Percentiles rank a stretch among this genome's conserved stretches.
phyloP scores from a whole-genome alignment of 2,888 invertebrate species.

The Sympetrum striolatum region DNA sequence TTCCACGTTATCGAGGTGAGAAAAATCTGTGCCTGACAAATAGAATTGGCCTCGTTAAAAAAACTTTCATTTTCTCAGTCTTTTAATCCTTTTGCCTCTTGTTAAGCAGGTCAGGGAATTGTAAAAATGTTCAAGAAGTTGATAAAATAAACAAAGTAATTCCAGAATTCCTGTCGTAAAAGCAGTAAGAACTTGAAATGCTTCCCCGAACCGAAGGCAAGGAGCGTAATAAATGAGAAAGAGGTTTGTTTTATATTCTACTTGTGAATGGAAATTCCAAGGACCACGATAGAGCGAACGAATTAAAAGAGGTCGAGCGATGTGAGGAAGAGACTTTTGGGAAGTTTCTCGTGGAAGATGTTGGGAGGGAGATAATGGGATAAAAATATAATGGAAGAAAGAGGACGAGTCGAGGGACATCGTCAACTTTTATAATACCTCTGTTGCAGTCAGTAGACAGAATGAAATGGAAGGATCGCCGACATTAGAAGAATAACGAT shows the following conservation, averaged over 20 bases:
- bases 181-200: not conserved
- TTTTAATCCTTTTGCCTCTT: not conserved
- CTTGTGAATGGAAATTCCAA: conserved; percentile 34
- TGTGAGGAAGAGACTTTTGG: not conserved
- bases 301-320: not conserved
- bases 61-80: too few relatives aligned
- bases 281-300: conserved; percentile 10
- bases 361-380: conserved; percentile 23
- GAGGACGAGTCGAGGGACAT: conserved; percentile 26
- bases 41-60: too few relatives aligned
- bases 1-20: too few relatives aligned
- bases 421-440: conserved; percentile 39
- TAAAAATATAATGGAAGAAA: conserved; percentile 32
- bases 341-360: not conserved
- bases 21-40: too few relatives aligned
- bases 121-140: not conserved
- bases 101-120: not conserved
- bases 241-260: not conserved
- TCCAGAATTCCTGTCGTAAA: not conserved
- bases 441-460: conserved; percentile 36
- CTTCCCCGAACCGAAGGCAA: not conserved
- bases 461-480: conserved; percentile 21
- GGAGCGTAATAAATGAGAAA: not conserved
- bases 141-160: not conserved
- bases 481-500: not conserved